Evolutionary conservation across 1,140 invertebrate genomes (phyloP).

Genomic region (Scaptodrosophila lebanonensis): DNA sequence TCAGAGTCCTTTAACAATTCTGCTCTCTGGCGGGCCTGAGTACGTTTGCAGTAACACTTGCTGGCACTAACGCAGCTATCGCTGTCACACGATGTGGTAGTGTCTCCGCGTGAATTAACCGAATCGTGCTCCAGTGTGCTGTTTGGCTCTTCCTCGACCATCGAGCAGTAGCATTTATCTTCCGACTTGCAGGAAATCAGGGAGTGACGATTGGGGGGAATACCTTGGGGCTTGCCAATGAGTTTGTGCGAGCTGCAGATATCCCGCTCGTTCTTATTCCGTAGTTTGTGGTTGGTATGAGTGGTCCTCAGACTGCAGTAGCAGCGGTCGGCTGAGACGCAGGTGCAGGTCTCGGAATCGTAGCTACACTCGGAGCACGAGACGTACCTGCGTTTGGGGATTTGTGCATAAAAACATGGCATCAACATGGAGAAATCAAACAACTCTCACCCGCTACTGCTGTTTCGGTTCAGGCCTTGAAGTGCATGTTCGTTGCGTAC

Average conservation of each 20-base stretch:
- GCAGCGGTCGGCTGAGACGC: conserved; percentile 85
- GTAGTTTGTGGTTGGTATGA: conserved; percentile 61
- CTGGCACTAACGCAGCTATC: conserved; percentile 92
- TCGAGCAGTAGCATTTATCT: conserved; percentile 85
- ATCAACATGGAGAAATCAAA: not conserved
- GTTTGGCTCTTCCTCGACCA: conserved; percentile 72
- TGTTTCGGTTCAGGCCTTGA: conserved; percentile 82
- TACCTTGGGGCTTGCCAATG: not conserved
- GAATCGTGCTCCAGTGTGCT: conserved; percentile 65
- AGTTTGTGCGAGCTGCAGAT: conserved; percentile 35
- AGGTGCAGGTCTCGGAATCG: conserved; percentile 88
- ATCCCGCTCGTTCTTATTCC: conserved; percentile 57
- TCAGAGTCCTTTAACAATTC: conserved; percentile 50
- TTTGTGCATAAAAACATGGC: not conserved
- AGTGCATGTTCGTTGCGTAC: conserved; percentile 62
- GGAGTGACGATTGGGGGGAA: conserved; percentile 52
- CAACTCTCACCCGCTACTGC: conserved; percentile 80
- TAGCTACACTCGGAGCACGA: conserved; percentile 91
- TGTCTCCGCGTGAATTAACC: conserved; percentile 72
- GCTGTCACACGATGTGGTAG: conserved; percentile 86
- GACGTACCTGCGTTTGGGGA: conserved; percentile 80
- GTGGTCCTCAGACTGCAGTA: conserved; percentile 82
- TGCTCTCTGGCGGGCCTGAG: conserved; percentile 58
- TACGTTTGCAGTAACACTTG: conserved; percentile 89
- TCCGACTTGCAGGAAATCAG: conserved; percentile 77